A percentile compares a stretch with the other conserved stretches of the same genome.
Evolutionary conservation across 2,888 invertebrate species (phyloP).

Genomic region (Hypomecis punctinalis): DNA sequence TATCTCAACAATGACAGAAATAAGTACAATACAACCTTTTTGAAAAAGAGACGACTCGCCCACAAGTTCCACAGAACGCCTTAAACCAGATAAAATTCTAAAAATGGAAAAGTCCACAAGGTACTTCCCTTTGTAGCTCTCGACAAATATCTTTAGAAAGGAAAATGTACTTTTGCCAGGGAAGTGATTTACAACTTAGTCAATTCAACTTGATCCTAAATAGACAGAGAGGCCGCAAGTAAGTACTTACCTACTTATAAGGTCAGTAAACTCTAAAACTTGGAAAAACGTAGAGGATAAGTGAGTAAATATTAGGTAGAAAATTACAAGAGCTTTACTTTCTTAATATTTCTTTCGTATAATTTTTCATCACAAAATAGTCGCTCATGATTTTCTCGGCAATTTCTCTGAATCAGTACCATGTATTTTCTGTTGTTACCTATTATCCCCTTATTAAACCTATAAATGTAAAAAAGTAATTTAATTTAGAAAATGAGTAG

Average conservation of each 20-base stretch:
- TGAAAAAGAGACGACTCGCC: slow-evolving; percentile 25
- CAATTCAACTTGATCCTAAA: slow-evolving; percentile 9
- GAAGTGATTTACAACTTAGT: slow-evolving; percentile 6
- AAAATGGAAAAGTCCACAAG: slow-evolving; percentile 48
- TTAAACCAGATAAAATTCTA: slow-evolving; percentile 50
- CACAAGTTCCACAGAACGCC: slow-evolving; percentile 49
- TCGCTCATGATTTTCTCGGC: background rate
- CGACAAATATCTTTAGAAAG: slow-evolving; percentile 47
- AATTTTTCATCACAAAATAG: slow-evolving; percentile 1
- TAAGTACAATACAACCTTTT: slow-evolving; percentile 19
- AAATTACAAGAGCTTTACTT: background rate
- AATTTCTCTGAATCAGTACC: background rate
- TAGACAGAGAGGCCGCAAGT: background rate
- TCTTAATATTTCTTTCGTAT: slow-evolving; percentile 9
- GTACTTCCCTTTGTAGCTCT: slow-evolving; percentile 47
- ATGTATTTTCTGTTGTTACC: background rate
- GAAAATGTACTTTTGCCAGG: slow-evolving; percentile 41
- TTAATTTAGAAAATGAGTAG: too few relatives aligned
- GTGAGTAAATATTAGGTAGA: slow-evolving; percentile 13
- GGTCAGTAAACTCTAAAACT: slow-evolving; percentile 29
- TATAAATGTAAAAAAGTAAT: background rate
- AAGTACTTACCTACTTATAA: background rate
- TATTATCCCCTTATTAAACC: background rate
- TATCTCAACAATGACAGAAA: slow-evolving; percentile 14
- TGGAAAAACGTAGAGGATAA: slow-evolving; percentile 22